Evolutionary conservation across 2,113 vertebrate species (phyloP).

Genomic region (Bufo gargarizans): DNA sequence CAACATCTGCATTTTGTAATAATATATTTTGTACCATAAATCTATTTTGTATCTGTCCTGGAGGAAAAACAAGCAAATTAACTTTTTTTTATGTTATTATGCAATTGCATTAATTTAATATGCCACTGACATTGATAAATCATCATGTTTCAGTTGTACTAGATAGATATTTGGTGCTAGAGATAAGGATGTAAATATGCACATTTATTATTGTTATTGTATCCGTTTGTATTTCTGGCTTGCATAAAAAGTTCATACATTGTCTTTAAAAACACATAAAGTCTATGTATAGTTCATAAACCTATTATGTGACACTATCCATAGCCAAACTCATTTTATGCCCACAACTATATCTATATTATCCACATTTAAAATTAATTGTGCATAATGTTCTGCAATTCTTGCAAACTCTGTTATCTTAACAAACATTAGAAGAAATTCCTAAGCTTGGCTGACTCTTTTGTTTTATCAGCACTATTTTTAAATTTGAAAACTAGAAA

Average conservation of each 20-base stretch:
- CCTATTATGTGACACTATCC: not conserved
- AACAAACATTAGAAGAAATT: conserved; percentile 42
- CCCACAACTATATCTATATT: conserved; percentile 48
- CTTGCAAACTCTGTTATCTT: conserved; percentile 44
- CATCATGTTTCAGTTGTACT: conserved; percentile 11
- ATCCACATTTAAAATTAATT: conserved; percentile 52
- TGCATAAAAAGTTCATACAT: conserved; percentile 3
- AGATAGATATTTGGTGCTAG: not conserved
- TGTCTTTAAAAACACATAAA: not conserved
- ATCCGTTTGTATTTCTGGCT: not conserved
- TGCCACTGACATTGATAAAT: conserved; percentile 52
- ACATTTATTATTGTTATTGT: conserved; percentile 30
- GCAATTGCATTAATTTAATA: conserved; percentile 39
- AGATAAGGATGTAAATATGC: conserved; percentile 19
- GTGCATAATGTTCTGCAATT: conserved; percentile 48
- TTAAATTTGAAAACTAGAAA: conserved; percentile 51
- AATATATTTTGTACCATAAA: conserved; percentile 38
- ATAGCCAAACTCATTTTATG: conserved; percentile 26
- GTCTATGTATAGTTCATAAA: conserved; percentile 6
- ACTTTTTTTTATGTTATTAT: conserved; percentile 55
- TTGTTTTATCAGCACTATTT: conserved; percentile 58
- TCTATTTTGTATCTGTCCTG: conserved; percentile 47
- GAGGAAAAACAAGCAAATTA: conserved; percentile 53
- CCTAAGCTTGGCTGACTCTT: conserved; percentile 50
- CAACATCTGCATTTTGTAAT: conserved; percentile 40